Evolutionary conservation across 2,797 vertebrate genomes (phyloP), one percentile per base, ranked within the genome.

Genomic region (Microcaecilia unicolor): DNA sequence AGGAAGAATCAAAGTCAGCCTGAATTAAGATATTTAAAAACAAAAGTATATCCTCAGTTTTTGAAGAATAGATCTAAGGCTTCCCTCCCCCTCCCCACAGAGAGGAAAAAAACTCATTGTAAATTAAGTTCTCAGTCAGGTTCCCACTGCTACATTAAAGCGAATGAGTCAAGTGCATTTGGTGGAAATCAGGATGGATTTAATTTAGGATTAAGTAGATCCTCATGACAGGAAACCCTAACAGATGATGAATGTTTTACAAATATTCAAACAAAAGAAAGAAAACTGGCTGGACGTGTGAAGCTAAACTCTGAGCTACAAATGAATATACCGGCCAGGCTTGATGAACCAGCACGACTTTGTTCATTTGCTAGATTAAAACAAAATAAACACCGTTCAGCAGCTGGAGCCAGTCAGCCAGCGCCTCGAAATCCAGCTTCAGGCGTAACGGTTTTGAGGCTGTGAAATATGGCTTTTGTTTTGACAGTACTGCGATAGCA

Each of bases 401-500:
- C 8, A 39, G 47, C 55, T 56, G 53, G 60, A 60, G 33, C 38
- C 55, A 60, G 35, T 32, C 24, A 25, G 25, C 3, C 10, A 62
- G 54, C 38, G 22, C 39, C n/a, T 25, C 15, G 18, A 48, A 53
- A 34, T 44, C 44, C 31, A 34, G n/a, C 7, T 4, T 31, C 25
- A 37, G 48, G 44, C 41, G 18, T 25, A 12, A 31, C 19, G n/a
- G 46, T 58, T 63, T 61, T 64, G 71, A 67, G 57, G 49, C 58
- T 37, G 46, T 80, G 76, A 84, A 74, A 80, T 72, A 74, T 35
- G 55, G 56, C 58, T 58, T 51, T 61, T 64, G 42, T 63, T 74
- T 63, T 74, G 78, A 80, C 70, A 72, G 64, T 64, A 58, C 38
- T 59, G 52, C 78, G 76, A 78, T 72, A 70, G 69, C 55, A 50